Base-by-base conservation (phyloP, 2,888 invertebrate species). In the Drosophila lacicola region DNA sequence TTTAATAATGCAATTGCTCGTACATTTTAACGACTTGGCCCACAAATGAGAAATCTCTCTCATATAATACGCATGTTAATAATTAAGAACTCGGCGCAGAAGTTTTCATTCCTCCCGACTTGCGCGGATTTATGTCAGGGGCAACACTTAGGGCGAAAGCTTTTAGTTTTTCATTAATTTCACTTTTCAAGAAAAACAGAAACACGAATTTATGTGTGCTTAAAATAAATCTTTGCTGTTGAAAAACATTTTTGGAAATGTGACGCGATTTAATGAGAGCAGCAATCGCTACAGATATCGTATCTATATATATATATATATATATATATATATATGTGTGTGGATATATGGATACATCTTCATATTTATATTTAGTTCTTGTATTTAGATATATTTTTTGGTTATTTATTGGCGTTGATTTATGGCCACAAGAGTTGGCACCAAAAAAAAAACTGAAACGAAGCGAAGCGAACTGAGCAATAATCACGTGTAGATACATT, bases 211-310 rank as follows among this genome's bases (percentile, higher is more conserved):
- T 62, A 19, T 19, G 60, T 49, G 65, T 42, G 60, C 77, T 73
- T 76, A 60, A 78, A 70, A 78, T 80, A 53, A 41, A n/a, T 17
- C 14, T 11, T 46, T 45, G 39, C 10, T 54, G 25, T 25, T 3
- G 44, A 36, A 55, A 64, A 56, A 51, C 41, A 39, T 42, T 71
- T 71, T 68, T 68, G 76, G 73, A 80, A 71, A 61, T 69, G 74
- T 79, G 82, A 82, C 82, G 84, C 79, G 84, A 70, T 82, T 82
- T 84, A 84, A 84, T 84, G 76, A 70, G 76, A 54, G 71, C 68
- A 64, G 29, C 29, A 29, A 29, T 8, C 29, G 8, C 29, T 8
- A 29, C 29, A 29, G 29, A 29, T 29, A 29, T 29, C 8, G 8
- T 8, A 8, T 29, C 8, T 54, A 49, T 53, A 60, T 9, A 51